Evolutionary conservation across 1,140 invertebrate genomes (phyloP).

Genomic region (Pseudomyrmex gracilis): DNA sequence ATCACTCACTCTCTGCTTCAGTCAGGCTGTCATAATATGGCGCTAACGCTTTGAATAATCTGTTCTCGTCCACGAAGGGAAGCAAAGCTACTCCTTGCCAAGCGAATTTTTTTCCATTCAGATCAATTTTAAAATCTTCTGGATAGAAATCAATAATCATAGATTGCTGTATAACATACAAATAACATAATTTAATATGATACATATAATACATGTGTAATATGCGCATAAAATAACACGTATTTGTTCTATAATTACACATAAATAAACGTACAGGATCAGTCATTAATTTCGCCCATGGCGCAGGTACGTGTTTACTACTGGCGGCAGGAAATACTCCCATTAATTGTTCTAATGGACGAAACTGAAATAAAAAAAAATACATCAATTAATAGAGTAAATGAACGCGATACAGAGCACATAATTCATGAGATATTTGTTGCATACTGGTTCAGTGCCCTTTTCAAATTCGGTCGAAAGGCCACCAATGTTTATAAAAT

Average conservation of each 20-base stretch:
- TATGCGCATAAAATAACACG: neutral
- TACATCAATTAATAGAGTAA: slow-evolving; percentile 17
- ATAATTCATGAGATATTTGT: neutral
- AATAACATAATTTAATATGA: neutral
- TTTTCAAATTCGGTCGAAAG: slow-evolving; percentile 95
- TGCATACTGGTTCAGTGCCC: slow-evolving; percentile 91
- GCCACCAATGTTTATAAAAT: slow-evolving; percentile 97
- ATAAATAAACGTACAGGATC: slow-evolving; percentile 90
- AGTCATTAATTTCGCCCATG: slow-evolving; percentile 98
- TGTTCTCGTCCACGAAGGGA: slow-evolving; percentile 98
- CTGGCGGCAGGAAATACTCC: slow-evolving; percentile 99
- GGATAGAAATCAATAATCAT: slow-evolving; percentile 99
- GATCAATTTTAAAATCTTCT: slow-evolving; percentile 98
- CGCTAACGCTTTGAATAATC: slow-evolving; percentile 95
- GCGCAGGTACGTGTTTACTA: slow-evolving; percentile 95
- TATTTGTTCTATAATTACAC: neutral
- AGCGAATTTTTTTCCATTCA: slow-evolving; percentile 99
- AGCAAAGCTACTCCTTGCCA: slow-evolving; percentile 99
- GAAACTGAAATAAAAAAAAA: slow-evolving; percentile 89
- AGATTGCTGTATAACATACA: slow-evolving; percentile 89
- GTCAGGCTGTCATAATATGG: slow-evolving; percentile 93
- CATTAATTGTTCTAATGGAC: slow-evolving; percentile 99
- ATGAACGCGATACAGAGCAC: neutral
- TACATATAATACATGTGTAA: too few relatives aligned
- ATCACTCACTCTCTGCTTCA: slow-evolving; percentile 90